phyloP scores from a whole-genome alignment of 2,797 vertebrate genomes.

The Mormyrus hasselquistii region DNA sequence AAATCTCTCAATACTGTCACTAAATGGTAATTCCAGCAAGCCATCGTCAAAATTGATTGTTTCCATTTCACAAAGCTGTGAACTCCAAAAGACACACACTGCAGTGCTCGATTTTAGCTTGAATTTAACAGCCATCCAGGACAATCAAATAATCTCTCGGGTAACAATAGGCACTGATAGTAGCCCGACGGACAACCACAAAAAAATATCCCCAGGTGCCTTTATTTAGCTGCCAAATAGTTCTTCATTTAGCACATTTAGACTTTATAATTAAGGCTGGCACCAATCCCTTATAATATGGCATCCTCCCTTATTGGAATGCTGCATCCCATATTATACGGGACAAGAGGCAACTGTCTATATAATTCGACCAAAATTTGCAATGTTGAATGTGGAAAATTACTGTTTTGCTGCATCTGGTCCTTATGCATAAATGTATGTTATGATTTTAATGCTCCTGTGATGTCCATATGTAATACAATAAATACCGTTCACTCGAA shows the following conservation, averaged over 20 bases:
- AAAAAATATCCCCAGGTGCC: background rate
- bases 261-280: background rate
- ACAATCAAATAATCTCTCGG: background rate
- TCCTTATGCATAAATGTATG: background rate
- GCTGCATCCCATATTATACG: background rate
- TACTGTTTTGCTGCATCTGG: background rate
- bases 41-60: background rate
- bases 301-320: background rate
- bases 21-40: background rate
- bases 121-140: background rate
- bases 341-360: background rate
- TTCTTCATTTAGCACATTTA: background rate
- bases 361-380: background rate
- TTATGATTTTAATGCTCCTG: background rate
- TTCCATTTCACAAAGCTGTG: background rate
- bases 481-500: background rate
- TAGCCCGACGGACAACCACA: background rate
- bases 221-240: background rate
- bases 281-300: background rate
- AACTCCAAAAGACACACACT: background rate
- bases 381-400: background rate
- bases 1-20: background rate
- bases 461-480: background rate
- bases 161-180: background rate
- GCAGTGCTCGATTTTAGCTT: background rate